Percentiles rank a stretch among this genome's conserved stretches.
phyloP scores from a whole-genome alignment of 2,888 invertebrate genomes.

The Sinelater perroti region DNA sequence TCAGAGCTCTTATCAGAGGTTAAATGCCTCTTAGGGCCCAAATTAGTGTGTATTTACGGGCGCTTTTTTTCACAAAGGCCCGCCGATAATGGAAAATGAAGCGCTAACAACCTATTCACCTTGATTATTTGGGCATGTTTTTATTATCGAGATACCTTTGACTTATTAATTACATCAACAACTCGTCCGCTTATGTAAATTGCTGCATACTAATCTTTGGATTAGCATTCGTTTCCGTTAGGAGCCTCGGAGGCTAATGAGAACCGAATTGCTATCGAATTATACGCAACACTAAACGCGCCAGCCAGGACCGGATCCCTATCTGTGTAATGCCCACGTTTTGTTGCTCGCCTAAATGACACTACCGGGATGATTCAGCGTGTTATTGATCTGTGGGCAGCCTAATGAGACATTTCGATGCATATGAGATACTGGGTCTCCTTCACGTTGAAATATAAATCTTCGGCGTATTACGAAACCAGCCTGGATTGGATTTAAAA shows the following conservation, averaged over 20 bases:
- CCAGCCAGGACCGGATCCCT: conserved; percentile 32
- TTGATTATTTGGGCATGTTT: conserved; percentile 37
- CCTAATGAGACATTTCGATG: too few species aligned
- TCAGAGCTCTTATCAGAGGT: conserved; percentile 5
- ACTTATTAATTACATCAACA: conserved; percentile 46
- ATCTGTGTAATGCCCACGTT: conserved; percentile 20
- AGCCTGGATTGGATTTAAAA: too few species aligned
- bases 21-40: conserved; percentile 21
- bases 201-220: conserved; percentile 41
- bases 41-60: conserved; percentile 19
- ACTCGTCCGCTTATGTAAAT: conserved; percentile 43
- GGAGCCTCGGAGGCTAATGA: conserved; percentile 42
- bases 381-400: not conserved
- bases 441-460: too few species aligned
- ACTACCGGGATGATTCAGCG: not conserved
- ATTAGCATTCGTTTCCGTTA: conserved; percentile 43
- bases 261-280: conserved; percentile 44
- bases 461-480: too few species aligned
- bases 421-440: too few species aligned
- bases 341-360: not conserved
- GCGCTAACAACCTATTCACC: conserved; percentile 40
- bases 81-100: conserved; percentile 27
- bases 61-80: conserved; percentile 7
- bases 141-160: conserved; percentile 38
- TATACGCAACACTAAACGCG: conserved; percentile 40